Percentiles rank a stretch among this genome's conserved stretches.
These are phyloP conservation scores for Papilio xuthus DNA, from an alignment of 1,140 invertebrate genomes.

Conservation along the genomic window DNA sequence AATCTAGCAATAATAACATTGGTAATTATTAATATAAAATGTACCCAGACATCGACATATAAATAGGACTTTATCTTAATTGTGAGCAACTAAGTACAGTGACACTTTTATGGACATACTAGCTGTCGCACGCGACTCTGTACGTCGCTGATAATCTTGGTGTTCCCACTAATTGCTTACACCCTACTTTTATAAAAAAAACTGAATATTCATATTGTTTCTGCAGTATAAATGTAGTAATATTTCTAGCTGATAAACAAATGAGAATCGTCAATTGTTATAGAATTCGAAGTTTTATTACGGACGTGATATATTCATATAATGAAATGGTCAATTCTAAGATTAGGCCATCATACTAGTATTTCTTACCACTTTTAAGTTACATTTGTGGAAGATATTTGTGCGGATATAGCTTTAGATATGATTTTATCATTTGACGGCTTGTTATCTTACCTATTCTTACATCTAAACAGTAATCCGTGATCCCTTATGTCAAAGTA, in stretches of 20 bases:
- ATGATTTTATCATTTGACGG: neutral
- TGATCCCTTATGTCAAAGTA: constrained; percentile 1
- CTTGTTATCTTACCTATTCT: constrained; percentile 17
- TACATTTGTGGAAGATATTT: neutral
- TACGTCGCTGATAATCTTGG: too few relatives aligned
- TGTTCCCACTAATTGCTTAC: too few relatives aligned
- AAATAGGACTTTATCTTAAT: neutral
- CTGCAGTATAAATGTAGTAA: too few relatives aligned
- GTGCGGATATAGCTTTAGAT: neutral
- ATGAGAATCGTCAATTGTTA: too few relatives aligned
- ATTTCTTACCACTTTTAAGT: neutral
- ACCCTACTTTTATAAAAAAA: too few relatives aligned
- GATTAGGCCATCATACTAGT: too few relatives aligned
- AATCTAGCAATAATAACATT: neutral
- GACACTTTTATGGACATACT: too few relatives aligned
- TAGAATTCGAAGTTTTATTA: too few relatives aligned
- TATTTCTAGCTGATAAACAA: too few relatives aligned
- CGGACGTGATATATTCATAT: too few relatives aligned
- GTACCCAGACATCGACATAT: neutral
- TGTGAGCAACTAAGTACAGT: neutral
- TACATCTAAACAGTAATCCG: constrained; percentile 19
- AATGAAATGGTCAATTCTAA: neutral
- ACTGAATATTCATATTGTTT: too few relatives aligned
- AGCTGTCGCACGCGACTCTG: too few relatives aligned
- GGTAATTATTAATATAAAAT: neutral